phyloP scores from a whole-genome alignment of 2,888 invertebrate species.

The Spisula subtruncata region DNA sequence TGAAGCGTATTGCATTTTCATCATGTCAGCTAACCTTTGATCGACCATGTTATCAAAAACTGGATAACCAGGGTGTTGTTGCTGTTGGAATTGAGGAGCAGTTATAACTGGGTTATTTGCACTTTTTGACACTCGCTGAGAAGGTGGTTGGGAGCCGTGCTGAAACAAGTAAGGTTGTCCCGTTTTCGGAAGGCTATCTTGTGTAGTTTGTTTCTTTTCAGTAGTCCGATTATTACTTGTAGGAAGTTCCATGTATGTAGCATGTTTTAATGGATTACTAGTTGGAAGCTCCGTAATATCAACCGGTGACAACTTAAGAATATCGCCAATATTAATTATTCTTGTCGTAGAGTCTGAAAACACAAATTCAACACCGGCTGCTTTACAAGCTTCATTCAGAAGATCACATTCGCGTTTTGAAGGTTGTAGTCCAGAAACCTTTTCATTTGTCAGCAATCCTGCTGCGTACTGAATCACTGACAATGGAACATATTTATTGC shows the following conservation, averaged over 20 bases:
- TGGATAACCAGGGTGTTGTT: conserved; percentile 49
- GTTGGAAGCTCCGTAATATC: conserved; percentile 83
- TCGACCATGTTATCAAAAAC: conserved; percentile 50
- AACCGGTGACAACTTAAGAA: conserved; percentile 78
- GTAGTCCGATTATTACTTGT: conserved; percentile 41
- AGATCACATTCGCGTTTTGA: conserved; percentile 82
- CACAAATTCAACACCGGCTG: conserved; percentile 83
- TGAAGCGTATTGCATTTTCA: conserved; percentile 49
- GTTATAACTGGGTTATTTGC: conserved; percentile 34
- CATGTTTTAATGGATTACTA: conserved; percentile 85
- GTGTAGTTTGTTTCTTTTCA: background rate
- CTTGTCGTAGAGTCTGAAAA: conserved; percentile 84
- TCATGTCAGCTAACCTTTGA: conserved; percentile 49
- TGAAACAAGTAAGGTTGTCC: conserved; percentile 60
- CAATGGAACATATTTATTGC: conserved; percentile 94
- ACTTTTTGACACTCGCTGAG: conserved; percentile 38
- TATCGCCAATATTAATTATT: conserved; percentile 81
- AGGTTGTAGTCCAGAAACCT: conserved; percentile 78
- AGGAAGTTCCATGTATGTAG: conserved; percentile 82
- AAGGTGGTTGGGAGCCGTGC: conserved; percentile 44
- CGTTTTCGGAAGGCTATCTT: background rate
- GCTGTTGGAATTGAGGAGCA: conserved; percentile 33
- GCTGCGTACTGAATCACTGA: conserved; percentile 86
- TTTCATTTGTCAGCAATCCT: conserved; percentile 77
- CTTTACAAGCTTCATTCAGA: conserved; percentile 84